These are phyloP conservation scores for Poecilia velifera DNA, from an alignment of 2,797 vertebrate species.

Conservation along the genomic window DNA sequence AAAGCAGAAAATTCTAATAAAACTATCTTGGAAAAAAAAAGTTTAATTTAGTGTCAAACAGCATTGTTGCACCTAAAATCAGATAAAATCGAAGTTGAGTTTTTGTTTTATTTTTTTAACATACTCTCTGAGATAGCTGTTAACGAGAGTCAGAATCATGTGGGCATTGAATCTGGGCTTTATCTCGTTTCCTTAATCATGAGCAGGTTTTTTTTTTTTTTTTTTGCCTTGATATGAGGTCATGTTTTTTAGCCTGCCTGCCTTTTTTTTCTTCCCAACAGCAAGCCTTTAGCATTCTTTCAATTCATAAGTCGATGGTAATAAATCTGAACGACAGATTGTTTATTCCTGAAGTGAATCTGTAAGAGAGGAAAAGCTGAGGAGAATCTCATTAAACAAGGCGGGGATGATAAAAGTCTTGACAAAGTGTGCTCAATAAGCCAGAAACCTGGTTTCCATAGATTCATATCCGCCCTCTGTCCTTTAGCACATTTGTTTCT, in stretches of 20 bases:
- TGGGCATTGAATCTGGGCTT: not conserved
- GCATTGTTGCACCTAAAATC: not conserved
- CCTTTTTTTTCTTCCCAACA: not conserved
- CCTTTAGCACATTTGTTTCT: conserved; percentile 56
- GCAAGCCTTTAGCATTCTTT: conserved; percentile 10
- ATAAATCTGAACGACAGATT: conserved; percentile 17
- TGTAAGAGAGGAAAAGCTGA: conserved; percentile 19
- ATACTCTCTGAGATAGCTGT: not conserved
- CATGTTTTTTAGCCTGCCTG: not conserved
- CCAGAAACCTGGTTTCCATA: conserved; percentile 48
- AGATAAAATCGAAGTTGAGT: not conserved
- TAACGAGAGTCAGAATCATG: not conserved
- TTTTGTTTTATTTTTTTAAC: not conserved
- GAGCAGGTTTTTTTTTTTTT: not conserved
- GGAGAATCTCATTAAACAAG: conserved; percentile 42
- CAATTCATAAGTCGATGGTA: conserved; percentile 11
- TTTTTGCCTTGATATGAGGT: not conserved
- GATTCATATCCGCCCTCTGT: conserved; percentile 60
- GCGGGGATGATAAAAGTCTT: conserved; percentile 50
- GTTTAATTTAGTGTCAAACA: not conserved
- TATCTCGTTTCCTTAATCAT: not conserved
- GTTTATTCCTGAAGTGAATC: conserved; percentile 37
- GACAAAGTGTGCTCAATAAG: conserved; percentile 55
- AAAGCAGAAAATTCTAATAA: too few relatives aligned
- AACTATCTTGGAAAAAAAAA: not conserved